Percentiles rank a stretch among this genome's conserved stretches.
Evolutionary conservation across 2,888 invertebrate species (phyloP).

Genomic region (Dione vanillae): DNA sequence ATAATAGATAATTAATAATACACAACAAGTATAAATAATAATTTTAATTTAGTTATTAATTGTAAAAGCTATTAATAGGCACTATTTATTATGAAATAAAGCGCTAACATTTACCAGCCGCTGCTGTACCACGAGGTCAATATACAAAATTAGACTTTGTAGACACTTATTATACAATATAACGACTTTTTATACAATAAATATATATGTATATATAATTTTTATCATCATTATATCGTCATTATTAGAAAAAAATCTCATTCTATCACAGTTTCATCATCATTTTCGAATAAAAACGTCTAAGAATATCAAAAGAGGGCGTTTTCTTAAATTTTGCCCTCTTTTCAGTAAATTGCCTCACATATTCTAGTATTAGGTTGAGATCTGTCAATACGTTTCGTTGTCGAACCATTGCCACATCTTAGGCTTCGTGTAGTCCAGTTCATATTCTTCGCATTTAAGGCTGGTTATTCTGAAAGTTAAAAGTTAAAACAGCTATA

Average conservation of each 20-base stretch:
- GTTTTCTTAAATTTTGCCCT: neutral
- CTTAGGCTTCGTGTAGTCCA: slow-evolving; percentile 75
- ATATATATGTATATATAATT: neutral
- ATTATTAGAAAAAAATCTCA: slow-evolving; percentile 16
- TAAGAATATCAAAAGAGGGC: neutral
- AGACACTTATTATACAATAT: neutral
- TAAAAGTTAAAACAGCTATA: neutral
- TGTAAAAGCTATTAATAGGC: neutral
- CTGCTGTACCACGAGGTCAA: too few species aligned
- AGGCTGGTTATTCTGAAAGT: slow-evolving; percentile 73
- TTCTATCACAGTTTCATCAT: slow-evolving; percentile 12
- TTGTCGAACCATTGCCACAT: slow-evolving; percentile 87
- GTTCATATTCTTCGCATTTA: slow-evolving; percentile 82
- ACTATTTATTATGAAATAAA: neutral
- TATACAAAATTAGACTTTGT: neutral
- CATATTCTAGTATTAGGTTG: neutral
- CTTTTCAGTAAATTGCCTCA: neutral
- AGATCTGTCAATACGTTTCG: slow-evolving; percentile 69
- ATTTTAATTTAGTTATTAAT: slow-evolving; percentile 7
- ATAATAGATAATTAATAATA: neutral
- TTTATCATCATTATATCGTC: neutral
- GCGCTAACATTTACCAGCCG: neutral
- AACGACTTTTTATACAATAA: neutral
- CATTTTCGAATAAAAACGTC: neutral
- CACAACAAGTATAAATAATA: slow-evolving; percentile 6